Evolutionary conservation across 2,888 invertebrate genomes (phyloP).

Genomic region (Camptogramma bilineatum): DNA sequence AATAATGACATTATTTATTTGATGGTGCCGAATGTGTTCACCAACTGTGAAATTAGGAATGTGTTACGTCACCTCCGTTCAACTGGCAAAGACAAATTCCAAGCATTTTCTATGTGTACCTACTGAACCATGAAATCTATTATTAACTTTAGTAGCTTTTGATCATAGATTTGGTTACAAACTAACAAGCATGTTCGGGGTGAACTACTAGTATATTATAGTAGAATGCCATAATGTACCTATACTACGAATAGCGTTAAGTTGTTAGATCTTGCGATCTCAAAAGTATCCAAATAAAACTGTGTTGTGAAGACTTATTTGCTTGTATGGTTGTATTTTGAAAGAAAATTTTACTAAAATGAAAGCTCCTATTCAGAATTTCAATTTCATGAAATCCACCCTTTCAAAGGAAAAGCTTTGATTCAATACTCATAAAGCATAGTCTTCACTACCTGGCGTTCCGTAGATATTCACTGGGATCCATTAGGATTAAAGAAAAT

Average conservation of each 20-base stretch:
- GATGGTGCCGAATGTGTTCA: slow-evolving; percentile 36
- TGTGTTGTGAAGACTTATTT: too few relatives aligned
- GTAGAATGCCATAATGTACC: too few relatives aligned
- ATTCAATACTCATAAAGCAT: not conserved
- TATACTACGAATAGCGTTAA: too few relatives aligned
- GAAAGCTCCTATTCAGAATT: not conserved
- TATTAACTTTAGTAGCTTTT: not conserved
- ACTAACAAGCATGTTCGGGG: not conserved
- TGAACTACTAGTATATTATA: too few relatives aligned
- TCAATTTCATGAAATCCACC: not conserved
- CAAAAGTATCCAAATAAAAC: too few relatives aligned
- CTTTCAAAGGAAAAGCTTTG: not conserved
- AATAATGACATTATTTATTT: slow-evolving; percentile 32
- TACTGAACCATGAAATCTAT: not conserved
- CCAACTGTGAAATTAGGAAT: slow-evolving; percentile 44
- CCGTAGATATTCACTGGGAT: slow-evolving; percentile 9
- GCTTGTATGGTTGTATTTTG: not conserved
- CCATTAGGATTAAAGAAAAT: slow-evolving; percentile 14
- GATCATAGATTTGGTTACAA: not conserved
- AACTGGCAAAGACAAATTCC: slow-evolving; percentile 26
- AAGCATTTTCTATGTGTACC: slow-evolving; percentile 10
- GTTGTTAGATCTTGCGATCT: too few relatives aligned
- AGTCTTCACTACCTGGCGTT: not conserved
- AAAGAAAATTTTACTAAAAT: not conserved
- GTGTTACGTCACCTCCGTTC: slow-evolving; percentile 37